Evolutionary conservation across 2,113 vertebrate genomes (phyloP), one percentile per base, ranked within the genome.

Genomic region (Oxyruncus cristatus): DNA sequence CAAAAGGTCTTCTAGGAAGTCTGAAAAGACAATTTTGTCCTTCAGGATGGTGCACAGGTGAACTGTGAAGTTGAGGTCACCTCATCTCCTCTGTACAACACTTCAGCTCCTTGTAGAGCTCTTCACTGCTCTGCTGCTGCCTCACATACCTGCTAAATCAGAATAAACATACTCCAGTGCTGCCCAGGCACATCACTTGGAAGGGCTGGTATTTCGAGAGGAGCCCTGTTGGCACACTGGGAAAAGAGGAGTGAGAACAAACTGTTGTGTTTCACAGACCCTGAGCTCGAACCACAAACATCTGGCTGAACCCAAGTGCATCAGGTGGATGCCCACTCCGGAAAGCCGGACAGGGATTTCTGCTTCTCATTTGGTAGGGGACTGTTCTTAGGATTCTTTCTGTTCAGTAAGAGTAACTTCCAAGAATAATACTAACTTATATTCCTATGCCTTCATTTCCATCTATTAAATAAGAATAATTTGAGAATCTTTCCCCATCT

Each of bases 81-180:
- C 22, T 62, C 62, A 49, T 24, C 56, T 78, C 65, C 75, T 41
- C 61, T 12, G n/a, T 76, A 49, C 87, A 72, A 14, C 28, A 16
- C 61, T 75, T 20, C 2, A 76, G 21, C 58, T 33, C 50, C 44
- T 71, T 65, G 61, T 23, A 79, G 80, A 22, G 80, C 77, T 91
- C 91, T 94, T 68, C 61, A 67, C 1, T 7, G 72, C 79, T 26
- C 2, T 63, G 75, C 93, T 78, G 90, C 92, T 93, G 92, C 95
- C 79, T 84, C 58, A 47, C 95, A 97, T 96, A 95, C 86, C 33
- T 95, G 86, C 86, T 86, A 89, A 96, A 97, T 93, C 95, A 96
- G 93, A 47, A 5, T 44, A 94, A 96, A 96, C 88, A 96, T 5
- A 92, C 88, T 96, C 85, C 71, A 93, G 78, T 1, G 21, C 76